Conservation (phyloP, 2,113 vertebrate species). For the Cynoglossus semilaevis region DNA sequence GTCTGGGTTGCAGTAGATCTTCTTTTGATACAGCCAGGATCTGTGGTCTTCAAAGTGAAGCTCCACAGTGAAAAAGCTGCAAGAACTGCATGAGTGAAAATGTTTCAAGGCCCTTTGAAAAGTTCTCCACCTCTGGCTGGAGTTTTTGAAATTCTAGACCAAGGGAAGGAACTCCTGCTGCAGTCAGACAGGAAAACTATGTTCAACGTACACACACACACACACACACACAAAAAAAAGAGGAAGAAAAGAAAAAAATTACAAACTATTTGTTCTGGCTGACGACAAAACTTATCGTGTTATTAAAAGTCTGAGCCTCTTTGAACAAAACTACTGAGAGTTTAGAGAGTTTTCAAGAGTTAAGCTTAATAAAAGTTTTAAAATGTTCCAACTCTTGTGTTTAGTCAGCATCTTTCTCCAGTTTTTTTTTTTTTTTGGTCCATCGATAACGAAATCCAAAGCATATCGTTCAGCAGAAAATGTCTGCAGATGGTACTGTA, state of each 20-base stretch:
- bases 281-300: too few species aligned
- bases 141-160: conserved; percentile 9
- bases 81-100: conserved; percentile 24
- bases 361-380: neutral
- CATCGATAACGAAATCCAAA: conserved; percentile 15
- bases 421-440: neutral
- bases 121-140: conserved; percentile 18
- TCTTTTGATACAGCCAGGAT: conserved; percentile 18
- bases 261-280: too few species aligned
- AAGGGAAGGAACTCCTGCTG: conserved; percentile 2
- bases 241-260: neutral
- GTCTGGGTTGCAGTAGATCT: conserved; percentile 13
- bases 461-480: neutral
- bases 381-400: conserved; percentile 1
- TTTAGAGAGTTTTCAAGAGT: neutral
- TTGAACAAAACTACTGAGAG: neutral
- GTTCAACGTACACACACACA: conserved; percentile 2
- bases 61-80: conserved; percentile 20
- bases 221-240: too few species aligned
- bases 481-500: neutral
- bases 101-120: conserved; percentile 24
- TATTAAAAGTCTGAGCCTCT: too few species aligned
- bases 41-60: conserved; percentile 21
- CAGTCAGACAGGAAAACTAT: neutral
- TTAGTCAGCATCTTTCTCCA: neutral